Evolutionary conservation across 2,797 vertebrate species (phyloP).

Genomic region (Acanthurus leucopareius): DNA sequence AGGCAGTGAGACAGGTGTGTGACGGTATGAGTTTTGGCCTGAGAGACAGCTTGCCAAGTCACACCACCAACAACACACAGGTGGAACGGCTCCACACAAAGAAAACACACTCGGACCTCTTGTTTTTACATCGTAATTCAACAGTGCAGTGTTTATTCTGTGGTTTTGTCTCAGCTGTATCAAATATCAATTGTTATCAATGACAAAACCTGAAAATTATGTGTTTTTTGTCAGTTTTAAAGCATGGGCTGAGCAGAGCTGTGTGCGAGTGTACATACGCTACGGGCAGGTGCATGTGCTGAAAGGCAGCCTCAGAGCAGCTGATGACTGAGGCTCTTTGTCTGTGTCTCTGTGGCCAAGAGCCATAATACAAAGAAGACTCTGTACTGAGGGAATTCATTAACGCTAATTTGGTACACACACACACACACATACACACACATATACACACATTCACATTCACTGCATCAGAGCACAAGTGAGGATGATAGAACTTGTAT

Average conservation of each 20-base stretch:
- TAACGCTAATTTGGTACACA: conserved; percentile 64
- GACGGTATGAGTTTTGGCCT: conserved; percentile 50
- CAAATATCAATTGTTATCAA: conserved; percentile 2
- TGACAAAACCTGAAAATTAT: conserved; percentile 14
- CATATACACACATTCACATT: conserved; percentile 10
- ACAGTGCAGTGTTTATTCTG: neutral
- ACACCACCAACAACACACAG: conserved; percentile 65
- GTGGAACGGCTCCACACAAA: conserved; percentile 44
- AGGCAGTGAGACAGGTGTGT: conserved; percentile 71
- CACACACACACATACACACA: conserved; percentile 14
- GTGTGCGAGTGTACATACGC: conserved; percentile 36
- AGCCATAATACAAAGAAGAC: conserved; percentile 72
- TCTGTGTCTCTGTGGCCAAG: conserved; percentile 54
- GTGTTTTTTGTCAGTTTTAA: neutral
- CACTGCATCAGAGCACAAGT: conserved; percentile 18
- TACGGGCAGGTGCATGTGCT: conserved; percentile 75
- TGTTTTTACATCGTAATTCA: neutral
- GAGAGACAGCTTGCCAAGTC: conserved; percentile 61
- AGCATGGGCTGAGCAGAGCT: conserved; percentile 19
- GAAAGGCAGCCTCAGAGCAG: conserved; percentile 71
- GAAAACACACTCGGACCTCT: conserved; percentile 49
- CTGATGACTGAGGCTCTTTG: conserved; percentile 77
- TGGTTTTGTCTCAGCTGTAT: neutral
- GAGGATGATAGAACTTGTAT: neutral
- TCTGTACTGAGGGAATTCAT: conserved; percentile 81